Conservation (phyloP, 2,888 invertebrate genomes). For the Nebria salina region DNA sequence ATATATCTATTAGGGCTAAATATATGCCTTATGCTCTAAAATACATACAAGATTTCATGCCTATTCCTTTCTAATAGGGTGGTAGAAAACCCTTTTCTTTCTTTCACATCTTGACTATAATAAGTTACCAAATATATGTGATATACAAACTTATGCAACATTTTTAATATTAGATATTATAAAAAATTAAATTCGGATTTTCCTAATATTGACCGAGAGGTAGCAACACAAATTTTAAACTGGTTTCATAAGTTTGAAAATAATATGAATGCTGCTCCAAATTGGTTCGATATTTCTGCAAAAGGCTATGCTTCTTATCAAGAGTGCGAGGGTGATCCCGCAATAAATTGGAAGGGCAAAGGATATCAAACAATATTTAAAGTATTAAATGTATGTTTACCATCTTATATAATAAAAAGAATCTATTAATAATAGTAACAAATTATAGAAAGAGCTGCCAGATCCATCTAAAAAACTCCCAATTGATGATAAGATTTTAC, state of each 20-base stretch:
- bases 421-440: background rate
- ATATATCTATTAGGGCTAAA: no score
- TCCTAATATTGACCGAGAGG: constrained; percentile 28
- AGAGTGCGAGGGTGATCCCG: constrained; percentile 75
- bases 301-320: constrained; percentile 71
- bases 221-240: constrained; percentile 54
- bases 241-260: constrained; percentile 58
- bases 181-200: constrained; percentile 32
- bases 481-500: constrained; percentile 56
- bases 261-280: constrained; percentile 68
- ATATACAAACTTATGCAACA: background rate
- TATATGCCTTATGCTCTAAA: no score
- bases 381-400: constrained; percentile 70
- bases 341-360: constrained; percentile 78
- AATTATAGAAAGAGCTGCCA: constrained; percentile 56
- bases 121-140: background rate
- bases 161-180: constrained; percentile 29
- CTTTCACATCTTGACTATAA: no score
- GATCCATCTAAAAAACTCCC: constrained; percentile 52
- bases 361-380: constrained; percentile 76
- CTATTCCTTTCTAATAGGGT: no score
- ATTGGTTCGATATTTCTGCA: constrained; percentile 75
- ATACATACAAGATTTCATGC: no score
- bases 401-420: background rate
- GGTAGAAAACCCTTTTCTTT: no score